Evolutionary conservation across 1,140 invertebrate species (phyloP), one percentile per base, ranked within the genome.

Genomic region (Atopsyche davidsoni): DNA sequence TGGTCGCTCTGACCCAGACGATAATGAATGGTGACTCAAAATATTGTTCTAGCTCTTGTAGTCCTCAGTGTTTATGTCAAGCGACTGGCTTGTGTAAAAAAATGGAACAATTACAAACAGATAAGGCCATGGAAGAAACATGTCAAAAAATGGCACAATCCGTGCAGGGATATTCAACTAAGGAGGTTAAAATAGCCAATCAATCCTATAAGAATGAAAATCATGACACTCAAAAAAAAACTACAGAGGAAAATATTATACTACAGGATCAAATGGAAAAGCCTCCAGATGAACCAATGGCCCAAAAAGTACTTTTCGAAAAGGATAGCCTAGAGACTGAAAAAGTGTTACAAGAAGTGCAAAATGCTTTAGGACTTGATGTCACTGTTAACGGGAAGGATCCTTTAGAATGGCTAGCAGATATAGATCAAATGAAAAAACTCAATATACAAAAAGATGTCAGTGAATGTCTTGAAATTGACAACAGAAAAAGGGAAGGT

Each of bases 1-100:
- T 72, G 66, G 64, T 72, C 2, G 62, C 64, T 41, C 51, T 73
- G 7, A 57, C 50, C 0, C 55, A 53, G 18, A 53, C 53, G 50
- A 57, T 57, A 4, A 53, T 18, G 1, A 25, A 49, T 9, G 46
- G 53, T n/a, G 18, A 31, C 3, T 2, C 23, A 2, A 52, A 46
- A 31, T 45, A 22, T 18, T 50, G 39, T 34, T 10, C 25, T 2
- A 24, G 24, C 21, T 6, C 23, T 2, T 52, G 50, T 18, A 22
- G 21, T 28, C 23, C 50, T n/a, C 4, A n/a, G n/a, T n/a, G n/a
- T n/a, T n/a, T n/a, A n/a, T n/a, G n/a, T n/a, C n/a, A n/a, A n/a
- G n/a, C n/a, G n/a, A n/a, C n/a, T n/a, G n/a, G n/a, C n/a, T n/a
- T n/a, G n/a, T n/a, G n/a, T n/a, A n/a, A n/a, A n/a, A n/a, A n/a